Percentiles rank a stretch among this genome's conserved stretches.
These are phyloP conservation scores for Osmoderma eremita DNA, from an alignment of 2,888 invertebrate species.

Conservation along the genomic window DNA sequence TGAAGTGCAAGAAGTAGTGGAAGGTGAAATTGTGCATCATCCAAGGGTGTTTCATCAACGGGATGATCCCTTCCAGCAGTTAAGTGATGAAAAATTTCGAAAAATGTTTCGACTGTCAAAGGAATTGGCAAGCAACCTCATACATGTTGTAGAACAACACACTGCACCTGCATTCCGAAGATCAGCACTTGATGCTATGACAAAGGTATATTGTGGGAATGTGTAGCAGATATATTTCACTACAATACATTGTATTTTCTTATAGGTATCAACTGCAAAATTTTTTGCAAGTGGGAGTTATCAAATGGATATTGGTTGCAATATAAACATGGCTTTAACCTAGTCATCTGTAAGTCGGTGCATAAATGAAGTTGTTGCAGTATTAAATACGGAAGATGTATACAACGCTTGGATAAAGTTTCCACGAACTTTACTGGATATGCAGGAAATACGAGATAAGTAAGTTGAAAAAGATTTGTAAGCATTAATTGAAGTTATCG, in stretches of 20 bases:
- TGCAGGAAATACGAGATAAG: constrained; percentile 35
- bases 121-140: background rate
- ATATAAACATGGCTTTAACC: constrained; percentile 39
- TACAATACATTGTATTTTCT: constrained; percentile 8
- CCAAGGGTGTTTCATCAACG: background rate
- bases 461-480: constrained; percentile 22
- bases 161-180: background rate
- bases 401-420: constrained; percentile 40
- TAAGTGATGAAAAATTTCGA: constrained; percentile 1
- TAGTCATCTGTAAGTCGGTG: constrained; percentile 44
- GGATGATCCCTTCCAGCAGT: constrained; percentile 2
- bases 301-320: constrained; percentile 41
- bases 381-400: constrained; percentile 30
- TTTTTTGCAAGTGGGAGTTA: constrained; percentile 45
- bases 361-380: constrained; percentile 36
- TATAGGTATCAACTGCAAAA: constrained; percentile 25
- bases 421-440: constrained; percentile 41
- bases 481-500: constrained; percentile 2
- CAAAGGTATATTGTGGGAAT: constrained; percentile 7
- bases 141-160: constrained; percentile 2
- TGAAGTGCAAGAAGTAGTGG: background rate
- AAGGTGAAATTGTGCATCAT: constrained; percentile 1
- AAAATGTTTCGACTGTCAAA: constrained; percentile 5
- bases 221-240: constrained; percentile 10
- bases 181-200: background rate